Evolutionary conservation across 23 tunicate species (phyloP), one percentile per base, ranked within the genome.

Genomic region (Ciona savignyi): DNA sequence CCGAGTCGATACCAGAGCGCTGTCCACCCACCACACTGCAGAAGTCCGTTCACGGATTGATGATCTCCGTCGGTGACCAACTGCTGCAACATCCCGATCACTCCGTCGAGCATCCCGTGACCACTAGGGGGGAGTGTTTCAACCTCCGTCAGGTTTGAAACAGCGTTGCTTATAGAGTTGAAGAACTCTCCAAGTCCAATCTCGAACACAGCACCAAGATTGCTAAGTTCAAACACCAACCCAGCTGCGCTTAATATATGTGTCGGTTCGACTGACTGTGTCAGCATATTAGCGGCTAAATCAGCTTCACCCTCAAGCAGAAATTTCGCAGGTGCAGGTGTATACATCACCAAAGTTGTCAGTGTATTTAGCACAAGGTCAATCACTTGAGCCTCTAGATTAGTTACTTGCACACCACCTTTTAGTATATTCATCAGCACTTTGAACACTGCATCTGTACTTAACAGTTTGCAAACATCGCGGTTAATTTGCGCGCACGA

Each of bases 1-100:
- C 82, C 95, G 0, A 87, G 77, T 29, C 95, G 33, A 71, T 87
- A 84, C 95, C 95, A 87, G 74, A 87, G 68, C 0, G 95, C 81
- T 27, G 74, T 87, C 95, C 95, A 87, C n/a, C 77, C 72, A 27
- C 95, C 95, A 33, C 86, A 81, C 32, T 70, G 68, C 70, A 87
- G 32, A 49, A 87, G 76, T 32, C 77, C 86, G 21, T 22, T 29
- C 0, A 77, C 79, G n/a, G 95, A 67, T n/a, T 48, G 83, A 1
- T 33, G 62, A 2, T 81, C 73, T 31, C 78, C 64, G 15, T 80
- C 85, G 1, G 69, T 81, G 4, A 87, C 77, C 23, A 81, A 29
- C 31, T 87, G 86, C 49, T 66, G 63, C 33, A 77, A 67, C 95
- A 87, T 87, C 20, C 80, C 95, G 1, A 87, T 72, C 1, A 72